Base-by-base conservation (phyloP, 2,797 vertebrate genomes). In the Parauchenoglanis ngamensis region DNA sequence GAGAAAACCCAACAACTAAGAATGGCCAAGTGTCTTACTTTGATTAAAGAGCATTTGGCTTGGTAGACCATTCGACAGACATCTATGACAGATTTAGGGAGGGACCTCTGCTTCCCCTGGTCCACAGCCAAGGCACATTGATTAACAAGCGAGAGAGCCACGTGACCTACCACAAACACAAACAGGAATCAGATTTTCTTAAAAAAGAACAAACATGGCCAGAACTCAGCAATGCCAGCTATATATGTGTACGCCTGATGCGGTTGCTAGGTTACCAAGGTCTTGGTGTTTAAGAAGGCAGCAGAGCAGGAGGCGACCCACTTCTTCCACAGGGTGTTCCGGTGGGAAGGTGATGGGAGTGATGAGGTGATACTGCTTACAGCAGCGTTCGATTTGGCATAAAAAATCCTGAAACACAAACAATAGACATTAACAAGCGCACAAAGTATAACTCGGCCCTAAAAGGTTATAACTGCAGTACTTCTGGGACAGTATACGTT, bases 11-110 rank as follows among this genome's bases (percentile, higher is more conserved):
- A 49, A 6, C 46, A 7, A 49, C 6, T 49, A 49, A 49, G 49
- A 49, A 49, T 49, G 49, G 10, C 49, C 49, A 49, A 10, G 49
- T 49, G 49, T 23, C 87, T 90, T 94, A 99, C 98, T 96, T 99
- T 99, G 89, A 99, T 99, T 91, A 99, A 95, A 10, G 98, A 99
- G 91, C 98, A 99, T 91, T 99, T 99, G 87, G 98, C 98, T 93
- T 99, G 98, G 91, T 99, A 99, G 91, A 99, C 97, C 94, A 99
- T 98, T 88, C 98, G 97, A 91, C 98, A 99, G 87, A 99, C 98
- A 76, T 99, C 98, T 88, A 98, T 98, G 90, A 99, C 97, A 88
- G 98, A 98, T 93, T 98, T 99, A 54, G 98, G 98, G 90, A 99
- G 94, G 11, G 96, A 95, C 93, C 97, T 96, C 91, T 98, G 97